Evolutionary conservation across 1,140 invertebrate genomes (phyloP).

Genomic region (Triops longicaudatus): DNA sequence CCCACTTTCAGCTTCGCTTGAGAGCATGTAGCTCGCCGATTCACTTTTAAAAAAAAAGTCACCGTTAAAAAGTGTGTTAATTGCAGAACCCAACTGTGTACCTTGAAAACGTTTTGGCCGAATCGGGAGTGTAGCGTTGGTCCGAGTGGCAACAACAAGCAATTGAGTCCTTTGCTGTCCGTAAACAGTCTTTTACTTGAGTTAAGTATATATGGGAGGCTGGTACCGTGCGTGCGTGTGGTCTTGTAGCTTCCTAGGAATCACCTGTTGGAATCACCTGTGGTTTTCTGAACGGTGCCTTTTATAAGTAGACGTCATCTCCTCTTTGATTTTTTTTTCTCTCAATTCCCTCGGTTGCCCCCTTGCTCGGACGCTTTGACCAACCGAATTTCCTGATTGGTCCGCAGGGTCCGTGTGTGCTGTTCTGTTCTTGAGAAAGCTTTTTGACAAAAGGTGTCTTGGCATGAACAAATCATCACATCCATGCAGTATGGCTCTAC

Average conservation of each 20-base stretch:
- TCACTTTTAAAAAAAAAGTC: no score
- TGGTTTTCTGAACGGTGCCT: conserved; percentile 11
- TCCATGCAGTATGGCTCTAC: conserved; percentile 11
- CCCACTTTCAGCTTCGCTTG: background rate
- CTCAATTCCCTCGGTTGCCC: background rate
- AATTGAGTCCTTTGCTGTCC: background rate
- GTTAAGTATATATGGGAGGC: background rate
- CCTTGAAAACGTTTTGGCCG: no score
- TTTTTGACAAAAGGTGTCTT: conserved; percentile 15
- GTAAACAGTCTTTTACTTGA: background rate
- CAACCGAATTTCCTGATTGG: conserved; percentile 8
- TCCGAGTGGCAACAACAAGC: background rate
- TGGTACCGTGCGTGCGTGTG: conserved; percentile 4
- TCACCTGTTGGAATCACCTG: conserved; percentile 14
- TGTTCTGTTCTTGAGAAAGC: conserved; percentile 8
- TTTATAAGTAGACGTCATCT: conserved; percentile 15
- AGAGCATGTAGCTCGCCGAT: background rate
- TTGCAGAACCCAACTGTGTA: no score
- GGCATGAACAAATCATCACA: conserved; percentile 15
- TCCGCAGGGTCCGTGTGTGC: background rate
- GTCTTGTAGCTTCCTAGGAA: conserved; percentile 14
- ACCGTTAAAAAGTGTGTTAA: no score
- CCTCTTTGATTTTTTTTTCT: conserved; percentile 9
- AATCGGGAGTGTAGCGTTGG: background rate
- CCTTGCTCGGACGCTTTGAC: background rate